These are phyloP conservation scores for Ceratosolen solmsi DNA, from an alignment of 1,140 invertebrate species.

Conservation along the genomic window DNA sequence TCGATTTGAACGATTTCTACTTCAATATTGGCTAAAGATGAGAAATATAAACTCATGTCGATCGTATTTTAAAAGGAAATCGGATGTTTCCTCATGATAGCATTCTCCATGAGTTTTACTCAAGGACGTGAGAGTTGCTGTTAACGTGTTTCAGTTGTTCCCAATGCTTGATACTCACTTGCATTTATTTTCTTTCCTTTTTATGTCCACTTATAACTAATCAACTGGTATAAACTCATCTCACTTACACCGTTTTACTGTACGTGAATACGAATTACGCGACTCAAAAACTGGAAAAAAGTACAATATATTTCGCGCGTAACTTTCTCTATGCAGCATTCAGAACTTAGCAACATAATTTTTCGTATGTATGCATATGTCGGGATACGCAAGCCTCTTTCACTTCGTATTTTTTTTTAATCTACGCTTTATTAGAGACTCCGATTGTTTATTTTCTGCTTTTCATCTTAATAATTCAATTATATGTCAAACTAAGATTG, in stretches of 20 bases:
- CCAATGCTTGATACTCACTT: too few species aligned
- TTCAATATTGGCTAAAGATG: not conserved
- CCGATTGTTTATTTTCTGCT: too few species aligned
- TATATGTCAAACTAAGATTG: too few species aligned
- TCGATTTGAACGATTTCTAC: not conserved
- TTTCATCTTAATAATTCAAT: too few species aligned
- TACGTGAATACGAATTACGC: not conserved
- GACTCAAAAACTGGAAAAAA: not conserved
- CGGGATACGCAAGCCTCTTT: too few species aligned
- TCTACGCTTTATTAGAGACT: too few species aligned
- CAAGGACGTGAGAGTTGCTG: conserved; percentile 58
- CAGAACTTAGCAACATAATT: too few species aligned
- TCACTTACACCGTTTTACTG: not conserved
- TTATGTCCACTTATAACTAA: not conserved
- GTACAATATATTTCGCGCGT: not conserved
- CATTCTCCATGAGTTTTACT: conserved; percentile 68
- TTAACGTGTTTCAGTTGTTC: too few species aligned
- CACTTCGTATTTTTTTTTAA: not conserved
- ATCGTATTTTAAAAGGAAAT: too few species aligned
- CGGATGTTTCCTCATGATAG: conserved; percentile 66
- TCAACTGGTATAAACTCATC: not conserved
- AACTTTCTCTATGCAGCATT: not conserved
- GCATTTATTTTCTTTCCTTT: not conserved
- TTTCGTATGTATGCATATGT: too few species aligned
- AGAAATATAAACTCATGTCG: too few species aligned